Evolutionary conservation across 1,140 invertebrate species (phyloP).

Genomic region (Teleogryllus occipitalis): DNA sequence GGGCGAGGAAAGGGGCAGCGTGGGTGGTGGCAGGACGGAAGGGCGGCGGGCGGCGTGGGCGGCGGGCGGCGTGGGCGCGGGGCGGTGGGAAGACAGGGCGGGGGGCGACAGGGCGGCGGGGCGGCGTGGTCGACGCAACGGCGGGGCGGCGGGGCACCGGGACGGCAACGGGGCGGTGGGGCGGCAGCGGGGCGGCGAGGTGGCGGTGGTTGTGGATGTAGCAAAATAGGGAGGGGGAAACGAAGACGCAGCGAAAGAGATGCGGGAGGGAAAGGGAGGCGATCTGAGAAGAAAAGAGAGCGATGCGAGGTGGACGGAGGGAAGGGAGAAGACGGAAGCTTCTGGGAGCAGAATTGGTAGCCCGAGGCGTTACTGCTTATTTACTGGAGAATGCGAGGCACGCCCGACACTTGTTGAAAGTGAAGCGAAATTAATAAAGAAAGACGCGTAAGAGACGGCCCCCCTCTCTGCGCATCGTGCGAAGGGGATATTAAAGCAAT

Average conservation of each 20-base stretch:
- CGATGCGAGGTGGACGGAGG: neutral
- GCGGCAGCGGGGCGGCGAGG: too few species aligned
- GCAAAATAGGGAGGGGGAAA: too few species aligned
- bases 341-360: neutral
- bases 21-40: too few species aligned
- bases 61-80: too few species aligned
- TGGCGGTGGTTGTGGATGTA: too few species aligned
- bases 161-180: too few species aligned
- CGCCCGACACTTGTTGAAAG: neutral
- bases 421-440: constrained; percentile 1
- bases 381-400: neutral
- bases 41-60: too few species aligned
- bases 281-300: neutral
- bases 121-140: too few species aligned
- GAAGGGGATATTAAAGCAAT: neutral
- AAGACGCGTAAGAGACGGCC: neutral
- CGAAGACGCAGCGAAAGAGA: neutral
- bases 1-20: too few species aligned
- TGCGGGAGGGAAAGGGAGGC: neutral
- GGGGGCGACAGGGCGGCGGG: too few species aligned
- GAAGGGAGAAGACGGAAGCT: neutral
- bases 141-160: too few species aligned
- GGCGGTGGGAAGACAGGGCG: too few species aligned
- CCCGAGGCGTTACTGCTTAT: neutral
- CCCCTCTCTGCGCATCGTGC: neutral